A percentile compares a stretch with the other conserved stretches of the same genome.
phyloP scores from a whole-genome alignment of 2,113 vertebrate species.

The Corydoras maculifer region DNA sequence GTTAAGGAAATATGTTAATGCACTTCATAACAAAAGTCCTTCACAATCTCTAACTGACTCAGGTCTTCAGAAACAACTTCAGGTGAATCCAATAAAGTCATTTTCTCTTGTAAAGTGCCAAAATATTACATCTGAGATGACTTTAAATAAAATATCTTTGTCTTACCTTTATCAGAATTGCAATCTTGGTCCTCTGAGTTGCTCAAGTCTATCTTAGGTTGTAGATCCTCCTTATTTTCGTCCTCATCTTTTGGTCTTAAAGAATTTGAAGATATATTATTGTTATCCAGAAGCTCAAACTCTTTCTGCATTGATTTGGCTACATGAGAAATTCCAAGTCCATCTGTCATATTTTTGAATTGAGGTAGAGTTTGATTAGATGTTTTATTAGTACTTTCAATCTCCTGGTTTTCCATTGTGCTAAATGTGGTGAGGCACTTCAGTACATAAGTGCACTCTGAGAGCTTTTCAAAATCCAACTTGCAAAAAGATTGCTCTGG shows the following conservation, averaged over 20 bases:
- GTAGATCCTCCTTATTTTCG: neutral
- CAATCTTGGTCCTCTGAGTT: constrained; percentile 3
- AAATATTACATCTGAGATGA: neutral
- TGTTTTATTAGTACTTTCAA: constrained; percentile 9
- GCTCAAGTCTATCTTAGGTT: neutral
- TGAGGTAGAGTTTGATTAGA: constrained; percentile 19
- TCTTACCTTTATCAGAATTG: constrained; percentile 20
- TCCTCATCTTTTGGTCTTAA: neutral
- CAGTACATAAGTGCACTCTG: constrained; percentile 19
- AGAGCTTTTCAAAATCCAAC: constrained; percentile 27
- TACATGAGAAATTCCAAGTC: constrained; percentile 9
- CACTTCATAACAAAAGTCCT: constrained; percentile 10
- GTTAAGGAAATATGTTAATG: neutral
- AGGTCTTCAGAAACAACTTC: constrained; percentile 5
- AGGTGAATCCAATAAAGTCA: neutral
- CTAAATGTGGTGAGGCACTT: constrained; percentile 28
- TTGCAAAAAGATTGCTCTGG: constrained; percentile 32
- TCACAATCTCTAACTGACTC: constrained; percentile 15
- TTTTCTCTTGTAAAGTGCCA: neutral
- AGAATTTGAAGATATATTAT: neutral
- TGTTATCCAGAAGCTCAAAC: constrained; percentile 3
- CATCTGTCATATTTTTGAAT: constrained; percentile 13
- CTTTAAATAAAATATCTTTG: neutral
- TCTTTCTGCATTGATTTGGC: neutral
- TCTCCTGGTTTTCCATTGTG: constrained; percentile 48